Evolutionary conservation across 1,140 invertebrate species (phyloP).

Genomic region (Drosophila orosa): DNA sequence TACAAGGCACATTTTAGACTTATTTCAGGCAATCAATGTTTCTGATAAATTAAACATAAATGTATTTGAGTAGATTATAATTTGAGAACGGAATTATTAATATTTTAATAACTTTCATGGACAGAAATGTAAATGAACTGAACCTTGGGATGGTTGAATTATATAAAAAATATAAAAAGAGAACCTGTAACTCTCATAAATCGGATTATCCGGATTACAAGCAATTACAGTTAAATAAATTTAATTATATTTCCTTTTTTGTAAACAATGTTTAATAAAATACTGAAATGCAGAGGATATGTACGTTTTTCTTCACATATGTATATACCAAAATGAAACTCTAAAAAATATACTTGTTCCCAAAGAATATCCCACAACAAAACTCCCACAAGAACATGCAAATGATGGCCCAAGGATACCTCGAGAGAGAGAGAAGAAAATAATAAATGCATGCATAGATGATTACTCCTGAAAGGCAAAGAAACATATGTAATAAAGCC

Average conservation of each 20-base stretch:
- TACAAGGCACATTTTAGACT: not conserved
- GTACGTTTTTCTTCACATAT: not conserved
- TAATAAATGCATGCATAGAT: constrained; percentile 30
- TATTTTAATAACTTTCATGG: not conserved
- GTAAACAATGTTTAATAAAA: not conserved
- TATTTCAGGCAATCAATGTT: not conserved
- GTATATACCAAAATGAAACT: not conserved
- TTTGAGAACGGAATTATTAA: not conserved
- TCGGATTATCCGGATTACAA: not conserved
- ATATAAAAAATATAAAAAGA: not conserved
- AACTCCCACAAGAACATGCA: constrained; percentile 16
- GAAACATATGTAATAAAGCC: constrained; percentile 33
- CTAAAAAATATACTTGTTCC: not conserved
- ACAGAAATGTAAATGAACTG: not conserved
- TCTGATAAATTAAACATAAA: not conserved
- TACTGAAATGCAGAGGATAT: not conserved
- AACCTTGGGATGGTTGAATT: not conserved
- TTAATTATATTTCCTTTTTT: not conserved
- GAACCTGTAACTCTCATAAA: not conserved
- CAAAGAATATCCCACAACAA: not conserved
- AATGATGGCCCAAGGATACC: constrained; percentile 8
- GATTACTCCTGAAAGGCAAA: constrained; percentile 22
- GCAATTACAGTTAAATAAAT: not conserved
- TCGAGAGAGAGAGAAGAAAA: not conserved
- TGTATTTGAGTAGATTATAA: too few relatives aligned